A percentile compares a stretch with the other conserved stretches of the same genome.
These are phyloP conservation scores for Prionailurus bengalensis DNA, from an alignment of 2,113 vertebrate genomes.

Conservation along the genomic window DNA sequence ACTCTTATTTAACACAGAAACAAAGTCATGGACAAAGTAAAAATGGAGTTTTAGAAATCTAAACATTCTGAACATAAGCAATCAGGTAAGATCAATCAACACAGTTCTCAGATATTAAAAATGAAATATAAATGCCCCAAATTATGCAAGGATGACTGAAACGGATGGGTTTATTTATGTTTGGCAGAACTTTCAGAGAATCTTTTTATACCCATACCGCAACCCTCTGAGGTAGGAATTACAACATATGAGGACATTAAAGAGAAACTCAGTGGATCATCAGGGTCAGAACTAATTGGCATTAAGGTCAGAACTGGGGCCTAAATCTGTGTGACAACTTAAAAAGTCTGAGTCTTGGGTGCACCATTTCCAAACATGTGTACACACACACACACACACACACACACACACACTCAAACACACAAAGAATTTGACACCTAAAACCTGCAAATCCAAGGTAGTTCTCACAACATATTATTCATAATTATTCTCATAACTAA, in stretches of 20 bases:
- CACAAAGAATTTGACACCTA: neutral
- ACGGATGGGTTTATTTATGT: neutral
- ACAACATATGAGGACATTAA: neutral
- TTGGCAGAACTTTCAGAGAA: neutral
- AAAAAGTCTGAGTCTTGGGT: neutral
- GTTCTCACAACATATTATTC: neutral
- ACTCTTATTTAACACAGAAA: neutral
- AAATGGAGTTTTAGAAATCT: neutral
- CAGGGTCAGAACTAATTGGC: neutral
- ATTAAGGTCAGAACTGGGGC: neutral
- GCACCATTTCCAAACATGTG: neutral
- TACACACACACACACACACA: neutral
- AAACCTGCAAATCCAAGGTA: neutral
- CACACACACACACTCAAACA: neutral
- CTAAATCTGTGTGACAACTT: neutral
- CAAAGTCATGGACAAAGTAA: neutral
- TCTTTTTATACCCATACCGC: neutral
- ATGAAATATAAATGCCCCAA: neutral
- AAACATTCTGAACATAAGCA: neutral
- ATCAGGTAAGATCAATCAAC: neutral
- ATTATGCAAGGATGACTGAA: neutral
- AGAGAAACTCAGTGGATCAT: neutral
- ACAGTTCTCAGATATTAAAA: slow-evolving; percentile 1
- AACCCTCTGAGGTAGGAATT: neutral
- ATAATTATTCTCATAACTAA: neutral